A percentile compares a stretch with the other conserved stretches of the same genome.
Evolutionary conservation across 2,797 vertebrate genomes (phyloP).

Genomic region (Staurois parvus): DNA sequence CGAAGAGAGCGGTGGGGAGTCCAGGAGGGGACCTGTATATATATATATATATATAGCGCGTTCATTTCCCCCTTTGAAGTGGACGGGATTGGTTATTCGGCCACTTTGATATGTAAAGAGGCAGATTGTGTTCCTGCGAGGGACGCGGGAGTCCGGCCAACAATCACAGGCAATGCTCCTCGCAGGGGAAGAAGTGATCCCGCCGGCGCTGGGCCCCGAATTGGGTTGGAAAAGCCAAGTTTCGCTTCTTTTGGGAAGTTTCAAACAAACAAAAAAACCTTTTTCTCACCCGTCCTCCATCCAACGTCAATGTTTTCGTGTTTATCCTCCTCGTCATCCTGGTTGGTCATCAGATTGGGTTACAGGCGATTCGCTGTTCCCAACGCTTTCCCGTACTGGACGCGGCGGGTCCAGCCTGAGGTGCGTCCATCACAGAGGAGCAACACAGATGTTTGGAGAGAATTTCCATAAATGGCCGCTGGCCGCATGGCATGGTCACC

Average conservation of each 20-base stretch:
- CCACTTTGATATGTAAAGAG: constrained; percentile 84
- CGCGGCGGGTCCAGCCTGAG: constrained; percentile 35
- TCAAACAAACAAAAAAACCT: constrained; percentile 75
- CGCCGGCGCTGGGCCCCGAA: constrained; percentile 63
- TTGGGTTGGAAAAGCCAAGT: constrained; percentile 66
- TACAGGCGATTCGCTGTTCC: constrained; percentile 65
- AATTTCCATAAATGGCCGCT: no score
- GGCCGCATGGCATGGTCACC: no score
- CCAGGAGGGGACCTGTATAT: constrained; percentile 68
- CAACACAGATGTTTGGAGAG: no score
- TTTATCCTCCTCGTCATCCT: constrained; percentile 71
- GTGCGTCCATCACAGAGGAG: no score
- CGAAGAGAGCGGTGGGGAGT: constrained; percentile 6
- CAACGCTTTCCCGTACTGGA: constrained; percentile 57
- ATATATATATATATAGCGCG: constrained; percentile 54
- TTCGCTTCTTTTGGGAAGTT: constrained; percentile 63
- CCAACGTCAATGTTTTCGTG: constrained; percentile 76
- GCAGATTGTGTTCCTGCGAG: constrained; percentile 80
- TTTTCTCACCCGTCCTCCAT: constrained; percentile 72
- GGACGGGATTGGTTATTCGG: constrained; percentile 75
- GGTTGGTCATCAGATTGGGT: constrained; percentile 67
- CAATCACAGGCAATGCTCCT: constrained; percentile 75
- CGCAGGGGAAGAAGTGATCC: constrained; percentile 70
- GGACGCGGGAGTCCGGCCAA: constrained; percentile 77
- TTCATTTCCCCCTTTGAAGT: constrained; percentile 73